phyloP scores from a whole-genome alignment of 2,797 vertebrate genomes.

The Epinephelus malabaricus region DNA sequence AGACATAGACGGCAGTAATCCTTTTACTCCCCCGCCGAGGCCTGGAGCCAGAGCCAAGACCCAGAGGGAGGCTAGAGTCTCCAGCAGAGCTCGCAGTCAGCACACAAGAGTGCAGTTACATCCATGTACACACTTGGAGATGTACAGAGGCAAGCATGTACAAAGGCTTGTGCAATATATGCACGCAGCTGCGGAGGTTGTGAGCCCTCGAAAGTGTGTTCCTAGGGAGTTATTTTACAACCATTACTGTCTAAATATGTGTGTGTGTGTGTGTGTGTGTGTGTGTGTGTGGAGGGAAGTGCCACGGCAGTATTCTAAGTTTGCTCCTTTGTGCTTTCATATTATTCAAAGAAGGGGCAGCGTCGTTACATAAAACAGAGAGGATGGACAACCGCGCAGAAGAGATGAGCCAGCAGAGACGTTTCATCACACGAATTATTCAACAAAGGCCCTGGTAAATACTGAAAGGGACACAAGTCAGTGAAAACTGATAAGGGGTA shows the following conservation, averaged over 20 bases:
- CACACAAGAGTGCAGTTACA: constrained; percentile 42
- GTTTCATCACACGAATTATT: constrained; percentile 41
- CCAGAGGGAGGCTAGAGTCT: constrained; percentile 71
- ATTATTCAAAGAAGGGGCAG: constrained; percentile 36
- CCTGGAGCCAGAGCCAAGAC: constrained; percentile 64
- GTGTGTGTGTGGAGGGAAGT: background rate
- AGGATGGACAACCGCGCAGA: constrained; percentile 1
- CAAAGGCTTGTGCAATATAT: constrained; percentile 4
- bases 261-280: background rate
- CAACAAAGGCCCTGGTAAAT: constrained; percentile 33
- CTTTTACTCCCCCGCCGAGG: constrained; percentile 68
- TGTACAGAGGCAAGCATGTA: constrained; percentile 15
- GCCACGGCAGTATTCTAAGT: background rate
- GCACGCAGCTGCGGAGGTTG: background rate
- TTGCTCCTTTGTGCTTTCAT: constrained; percentile 37
- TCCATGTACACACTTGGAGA: constrained; percentile 33
- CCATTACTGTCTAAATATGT: constrained; percentile 3
- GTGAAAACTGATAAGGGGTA: constrained; percentile 19
- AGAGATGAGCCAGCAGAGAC: constrained; percentile 12
- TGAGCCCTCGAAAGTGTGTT: constrained; percentile 9
- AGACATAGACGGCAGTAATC: constrained; percentile 80
- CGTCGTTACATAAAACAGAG: constrained; percentile 45
- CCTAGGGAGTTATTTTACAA: constrained; percentile 14
- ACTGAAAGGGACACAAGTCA: background rate
- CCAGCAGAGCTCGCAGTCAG: constrained; percentile 65